These are phyloP conservation scores for Poecilobothrus nobilitatus DNA, from an alignment of 2,888 invertebrate genomes.

Conservation along the genomic window DNA sequence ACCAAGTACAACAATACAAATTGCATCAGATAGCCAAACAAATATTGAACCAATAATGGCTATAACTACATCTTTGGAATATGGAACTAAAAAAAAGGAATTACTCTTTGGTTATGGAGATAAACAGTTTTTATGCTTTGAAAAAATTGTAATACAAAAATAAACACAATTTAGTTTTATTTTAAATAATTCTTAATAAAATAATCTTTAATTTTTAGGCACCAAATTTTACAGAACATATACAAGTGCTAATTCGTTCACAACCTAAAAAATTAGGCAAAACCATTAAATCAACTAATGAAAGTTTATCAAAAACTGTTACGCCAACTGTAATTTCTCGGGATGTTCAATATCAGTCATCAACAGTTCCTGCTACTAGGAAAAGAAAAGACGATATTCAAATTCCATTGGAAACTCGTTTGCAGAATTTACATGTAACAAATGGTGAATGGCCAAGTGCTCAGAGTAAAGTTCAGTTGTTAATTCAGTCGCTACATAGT, in stretches of 20 bases:
- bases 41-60: conserved; percentile 49
- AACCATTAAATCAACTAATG: conserved; percentile 25
- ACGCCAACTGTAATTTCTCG: conserved; percentile 31
- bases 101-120: conserved; percentile 53
- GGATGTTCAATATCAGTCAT: conserved; percentile 35
- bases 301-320: conserved; percentile 30
- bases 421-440: conserved; percentile 67
- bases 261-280: conserved; percentile 33
- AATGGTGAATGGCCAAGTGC: conserved; percentile 47
- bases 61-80: conserved; percentile 44
- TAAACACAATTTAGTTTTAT: too few species aligned
- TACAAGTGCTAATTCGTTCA: conserved; percentile 43
- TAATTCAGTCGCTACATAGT: conserved; percentile 80
- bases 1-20: conserved; percentile 53
- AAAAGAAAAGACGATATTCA: conserved; percentile 34
- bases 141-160: conserved; percentile 46
- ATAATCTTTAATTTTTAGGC: conserved; percentile 33
- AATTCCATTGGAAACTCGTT: conserved; percentile 67
- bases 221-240: conserved; percentile 48
- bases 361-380: conserved; percentile 28
- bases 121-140: conserved; percentile 50
- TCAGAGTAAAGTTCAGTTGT: conserved; percentile 69
- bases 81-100: conserved; percentile 37
- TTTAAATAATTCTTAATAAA: not conserved
- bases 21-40: conserved; percentile 50